Conservation (phyloP, 2,888 invertebrate genomes). For the Scaeva pyrastri region DNA sequence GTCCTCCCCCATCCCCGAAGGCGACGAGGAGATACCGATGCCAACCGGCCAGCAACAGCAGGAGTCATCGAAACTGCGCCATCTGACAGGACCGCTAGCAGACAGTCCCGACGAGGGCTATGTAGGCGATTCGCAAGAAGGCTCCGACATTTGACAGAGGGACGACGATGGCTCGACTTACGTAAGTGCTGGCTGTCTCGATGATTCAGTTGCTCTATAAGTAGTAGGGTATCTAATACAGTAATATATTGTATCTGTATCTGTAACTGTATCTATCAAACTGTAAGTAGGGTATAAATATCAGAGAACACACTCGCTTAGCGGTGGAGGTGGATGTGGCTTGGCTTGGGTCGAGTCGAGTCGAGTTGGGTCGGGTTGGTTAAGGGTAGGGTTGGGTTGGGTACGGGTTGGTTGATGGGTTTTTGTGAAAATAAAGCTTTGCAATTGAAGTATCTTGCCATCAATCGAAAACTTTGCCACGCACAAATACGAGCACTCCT, state of each 20-base stretch:
- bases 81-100: constrained; percentile 85
- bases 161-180: constrained; percentile 76
- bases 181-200: constrained; percentile 79
- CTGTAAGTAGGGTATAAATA: constrained; percentile 46
- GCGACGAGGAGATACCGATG: constrained; percentile 82
- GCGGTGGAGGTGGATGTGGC: background rate
- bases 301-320: constrained; percentile 10
- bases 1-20: constrained; percentile 83
- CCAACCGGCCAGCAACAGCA: constrained; percentile 79
- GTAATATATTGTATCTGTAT: no score
- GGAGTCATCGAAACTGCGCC: constrained; percentile 85
- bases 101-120: constrained; percentile 95
- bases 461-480: constrained; percentile 61
- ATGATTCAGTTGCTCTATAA: constrained; percentile 83
- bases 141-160: constrained; percentile 88
- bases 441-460: constrained; percentile 17
- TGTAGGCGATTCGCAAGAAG: constrained; percentile 89
- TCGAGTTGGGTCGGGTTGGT: no score
- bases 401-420: background rate
- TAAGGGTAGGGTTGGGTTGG: background rate
- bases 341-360: no score
- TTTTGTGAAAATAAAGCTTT: constrained; percentile 58
- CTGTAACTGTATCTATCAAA: constrained; percentile 47
- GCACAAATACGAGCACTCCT: background rate
- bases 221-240: constrained; percentile 66